Base-by-base conservation (phyloP, 1,140 invertebrate species). In the Rhagoletis pomonella region DNA sequence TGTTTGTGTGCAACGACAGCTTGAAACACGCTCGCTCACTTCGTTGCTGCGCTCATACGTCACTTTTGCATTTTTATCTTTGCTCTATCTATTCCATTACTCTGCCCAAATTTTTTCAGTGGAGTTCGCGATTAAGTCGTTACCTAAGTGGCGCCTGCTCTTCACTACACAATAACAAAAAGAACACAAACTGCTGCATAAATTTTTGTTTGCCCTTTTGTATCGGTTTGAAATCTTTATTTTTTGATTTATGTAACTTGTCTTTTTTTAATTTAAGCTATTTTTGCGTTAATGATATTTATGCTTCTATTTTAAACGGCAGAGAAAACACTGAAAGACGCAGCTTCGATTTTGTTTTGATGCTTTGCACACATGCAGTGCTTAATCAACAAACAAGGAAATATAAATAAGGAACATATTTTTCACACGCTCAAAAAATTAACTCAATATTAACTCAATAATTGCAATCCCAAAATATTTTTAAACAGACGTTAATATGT, bases 161-260 rank as follows among this genome's bases (percentile, higher is more conserved):
- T 55, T 47, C 73, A 29, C 9, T 29, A 55, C 47, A 81, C 29
- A 29, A 29, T 29, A 29, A 19, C 12, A 17, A 77, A 4, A n/a
- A 55, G 39, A 73, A 55, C 14, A 42, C 42, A 19, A 81, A 55
- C 47, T 81, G 73, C 73, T 81, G 73, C 73, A 81, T 17, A 81
- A 50, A 50, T 81, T 58, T 58, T 81, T n/a, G 19, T 55, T 81
- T 81, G 50, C 50, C 7, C 47, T 55, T 29, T 81, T 69, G 44
- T 9, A 47, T 55, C 10, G 47, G 3, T 19, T 55, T 81, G 17
- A 55, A 29, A 81, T 81, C n/a, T 19, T 55, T 81, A 81, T 81
- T 81, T 81, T 81, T 81, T 81, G 47, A 81, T 81, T 81, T 81
- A 81, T 81, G 47, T 29, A 58, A 55, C 47, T 62, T 62, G 60